A percentile compares a stretch with the other conserved stretches of the same genome.
These are phyloP conservation scores for Notarius quadriscutis DNA, from an alignment of 2,113 vertebrate genomes.

Conservation along the genomic window DNA sequence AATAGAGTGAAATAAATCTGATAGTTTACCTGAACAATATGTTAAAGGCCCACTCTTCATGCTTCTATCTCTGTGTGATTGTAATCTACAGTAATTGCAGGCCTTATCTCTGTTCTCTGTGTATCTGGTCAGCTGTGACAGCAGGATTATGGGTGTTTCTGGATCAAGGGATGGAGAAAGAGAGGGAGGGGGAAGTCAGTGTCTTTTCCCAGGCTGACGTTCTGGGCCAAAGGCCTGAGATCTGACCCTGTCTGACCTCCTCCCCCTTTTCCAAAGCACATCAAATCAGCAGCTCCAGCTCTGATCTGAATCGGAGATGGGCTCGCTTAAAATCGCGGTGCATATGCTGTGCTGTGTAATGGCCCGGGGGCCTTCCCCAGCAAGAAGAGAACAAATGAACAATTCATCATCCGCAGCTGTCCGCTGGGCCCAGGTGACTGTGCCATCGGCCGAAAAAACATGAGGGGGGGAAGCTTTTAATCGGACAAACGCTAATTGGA, in stretches of 20 bases:
- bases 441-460: slow-evolving; percentile 48
- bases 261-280: slow-evolving; percentile 39
- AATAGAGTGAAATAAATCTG: background rate
- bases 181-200: slow-evolving; percentile 54
- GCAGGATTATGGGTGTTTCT: slow-evolving; percentile 4
- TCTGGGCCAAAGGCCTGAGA: slow-evolving; percentile 45
- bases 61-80: slow-evolving; percentile 34
- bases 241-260: slow-evolving; percentile 57
- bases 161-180: slow-evolving; percentile 50
- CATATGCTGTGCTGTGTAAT: slow-evolving; percentile 72
- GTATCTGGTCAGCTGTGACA: slow-evolving; percentile 20
- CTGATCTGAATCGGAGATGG: slow-evolving; percentile 60
- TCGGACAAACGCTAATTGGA: slow-evolving; percentile 72
- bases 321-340: slow-evolving; percentile 61
- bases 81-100: slow-evolving; percentile 47
- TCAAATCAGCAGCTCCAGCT: slow-evolving; percentile 56
- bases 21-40: background rate
- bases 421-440: slow-evolving; percentile 76
- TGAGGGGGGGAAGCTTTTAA: slow-evolving; percentile 64
- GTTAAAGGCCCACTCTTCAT: slow-evolving; percentile 17
- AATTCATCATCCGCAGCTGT: slow-evolving; percentile 79
- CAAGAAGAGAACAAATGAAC: slow-evolving; percentile 74
- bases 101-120: slow-evolving; percentile 35
- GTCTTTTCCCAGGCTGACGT: slow-evolving; percentile 57
- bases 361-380: slow-evolving; percentile 66